Base-by-base conservation (phyloP, 2,113 vertebrate genomes). In the Psittacula cyanocephala region DNA sequence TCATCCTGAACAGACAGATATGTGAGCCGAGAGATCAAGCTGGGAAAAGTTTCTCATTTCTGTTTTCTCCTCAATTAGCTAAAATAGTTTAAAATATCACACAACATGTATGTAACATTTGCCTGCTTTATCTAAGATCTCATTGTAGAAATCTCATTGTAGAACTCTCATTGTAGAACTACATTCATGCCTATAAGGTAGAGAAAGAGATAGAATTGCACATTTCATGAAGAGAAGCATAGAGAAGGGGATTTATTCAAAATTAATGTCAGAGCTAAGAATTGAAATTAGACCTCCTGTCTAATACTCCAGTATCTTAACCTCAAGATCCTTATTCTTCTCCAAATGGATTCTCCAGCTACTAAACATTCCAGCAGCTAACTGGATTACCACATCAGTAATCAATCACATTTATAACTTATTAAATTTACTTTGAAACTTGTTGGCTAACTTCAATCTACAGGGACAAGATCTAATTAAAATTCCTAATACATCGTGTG, bases 341-440 rank as follows among this genome's bases (percentile, higher is more conserved):
- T 88, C 75, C 83, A 95, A 94, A 86, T 50, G 20, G 71, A 91
- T 95, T 94, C 82, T 88, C 75, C 35, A 90, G 71, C 91, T 93
- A 91, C 67, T 83, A 96, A 88, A 90, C 60, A 78, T 75, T 81
- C 55, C 52, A 88, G 76, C 39, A 93, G 11, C 49, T 91, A 89
- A 88, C 53, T 64, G 64, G 76, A 93, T 95, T 95, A 93, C 71
- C 27, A 68, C 63, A 88, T 91, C 75, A 93, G 35, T 90, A 93
- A 94, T 94, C 90, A 94, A 74, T 94, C 93, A 93, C 59, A 89
- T 94, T 95, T 91, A 94, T 88, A 93, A 67, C 39, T 76, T 70
- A 95, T 88, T 91, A 96, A 94, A 90, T 93, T 94, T 90, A 93
- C 76, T 70, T 70, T 53, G 55, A 94, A 96, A 96, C 47, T 53